Evolutionary conservation across 2,113 vertebrate species (phyloP).

Genomic region (Paracanthobrama guichenoti): DNA sequence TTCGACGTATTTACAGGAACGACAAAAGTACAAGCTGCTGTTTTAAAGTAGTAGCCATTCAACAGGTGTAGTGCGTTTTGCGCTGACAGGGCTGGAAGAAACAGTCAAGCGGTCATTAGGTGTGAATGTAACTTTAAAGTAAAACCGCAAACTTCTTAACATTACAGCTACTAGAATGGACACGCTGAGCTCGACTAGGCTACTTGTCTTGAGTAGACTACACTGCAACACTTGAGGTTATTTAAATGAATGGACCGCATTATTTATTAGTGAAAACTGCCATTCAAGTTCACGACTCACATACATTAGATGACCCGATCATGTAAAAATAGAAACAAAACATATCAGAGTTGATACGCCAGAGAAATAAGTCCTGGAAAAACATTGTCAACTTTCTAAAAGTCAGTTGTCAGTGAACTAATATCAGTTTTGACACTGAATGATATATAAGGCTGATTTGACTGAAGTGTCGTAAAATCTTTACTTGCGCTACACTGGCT

Average conservation of each 20-base stretch:
- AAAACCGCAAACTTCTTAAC: background rate
- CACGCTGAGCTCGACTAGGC: background rate
- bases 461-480: background rate
- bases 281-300: background rate
- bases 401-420: background rate
- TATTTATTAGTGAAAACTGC: constrained; percentile 11
- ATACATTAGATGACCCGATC: background rate
- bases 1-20: background rate
- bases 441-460: background rate
- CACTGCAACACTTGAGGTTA: background rate
- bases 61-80: constrained; percentile 40
- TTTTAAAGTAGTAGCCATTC: constrained; percentile 37
- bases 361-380: background rate
- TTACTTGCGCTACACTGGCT: background rate
- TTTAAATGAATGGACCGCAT: background rate
- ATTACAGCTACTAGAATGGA: background rate
- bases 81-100: constrained; percentile 9
- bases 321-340: background rate
- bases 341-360: background rate
- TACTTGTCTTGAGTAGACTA: background rate
- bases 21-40: background rate
- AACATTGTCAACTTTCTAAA: background rate
- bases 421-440: background rate
- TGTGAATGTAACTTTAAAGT: constrained; percentile 6
- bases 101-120: background rate